Percentiles rank a stretch among this genome's conserved stretches.
Evolutionary conservation across 2,888 invertebrate genomes (phyloP).

Genomic region (Graphium colonna): DNA sequence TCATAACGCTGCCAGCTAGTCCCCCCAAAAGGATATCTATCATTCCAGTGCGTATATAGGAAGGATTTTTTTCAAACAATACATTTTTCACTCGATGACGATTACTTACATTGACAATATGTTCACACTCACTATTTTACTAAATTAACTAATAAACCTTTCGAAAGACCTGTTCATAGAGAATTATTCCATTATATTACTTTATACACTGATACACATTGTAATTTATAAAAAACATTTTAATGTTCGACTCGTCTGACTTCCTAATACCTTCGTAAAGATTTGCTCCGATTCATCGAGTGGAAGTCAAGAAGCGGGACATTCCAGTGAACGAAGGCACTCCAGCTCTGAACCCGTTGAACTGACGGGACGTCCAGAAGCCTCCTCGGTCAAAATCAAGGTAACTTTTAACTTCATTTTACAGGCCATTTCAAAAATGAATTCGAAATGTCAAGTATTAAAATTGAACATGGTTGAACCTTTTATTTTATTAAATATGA

Average conservation of each 20-base stretch:
- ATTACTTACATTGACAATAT: background rate
- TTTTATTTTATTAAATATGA: too few species aligned
- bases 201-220: too few species aligned
- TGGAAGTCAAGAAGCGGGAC: background rate
- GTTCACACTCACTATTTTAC: too few species aligned
- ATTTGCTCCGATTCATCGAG: slow-evolving; percentile 14
- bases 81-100: too few species aligned
- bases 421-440: too few species aligned
- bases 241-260: background rate
- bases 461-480: too few species aligned
- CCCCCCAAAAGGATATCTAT: slow-evolving; percentile 40
- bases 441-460: too few species aligned
- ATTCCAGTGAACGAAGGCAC: background rate
- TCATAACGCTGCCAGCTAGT: slow-evolving; percentile 31
- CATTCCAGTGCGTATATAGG: slow-evolving; percentile 47
- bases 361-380: background rate
- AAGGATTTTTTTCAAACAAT: background rate
- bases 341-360: background rate
- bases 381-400: background rate
- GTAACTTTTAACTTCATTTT: too few species aligned
- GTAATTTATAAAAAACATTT: too few species aligned
- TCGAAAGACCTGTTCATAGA: too few species aligned
- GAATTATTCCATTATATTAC: too few species aligned
- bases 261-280: background rate
- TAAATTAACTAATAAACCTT: too few species aligned